Evolutionary conservation across 1,140 invertebrate genomes (phyloP).

Genomic region (Amyelois transitella): DNA sequence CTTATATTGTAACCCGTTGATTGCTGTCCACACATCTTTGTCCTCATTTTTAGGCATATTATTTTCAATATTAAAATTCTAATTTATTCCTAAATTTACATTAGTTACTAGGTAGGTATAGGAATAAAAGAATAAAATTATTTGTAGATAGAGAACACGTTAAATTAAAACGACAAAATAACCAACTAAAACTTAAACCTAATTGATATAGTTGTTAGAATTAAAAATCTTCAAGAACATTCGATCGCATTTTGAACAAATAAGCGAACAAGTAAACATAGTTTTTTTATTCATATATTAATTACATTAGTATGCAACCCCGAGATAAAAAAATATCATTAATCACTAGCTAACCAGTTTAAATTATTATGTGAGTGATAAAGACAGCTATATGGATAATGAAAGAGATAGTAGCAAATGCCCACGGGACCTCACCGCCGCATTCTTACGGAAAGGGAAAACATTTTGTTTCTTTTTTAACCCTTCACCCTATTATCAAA

Average conservation of each 20-base stretch:
- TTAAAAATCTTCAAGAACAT: no score
- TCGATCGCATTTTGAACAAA: background rate
- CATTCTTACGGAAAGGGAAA: constrained; percentile 59
- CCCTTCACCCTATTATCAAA: constrained; percentile 35
- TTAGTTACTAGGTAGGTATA: no score
- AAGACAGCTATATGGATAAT: constrained; percentile 20
- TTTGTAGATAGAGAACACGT: no score
- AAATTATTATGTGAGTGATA: constrained; percentile 25
- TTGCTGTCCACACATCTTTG: no score
- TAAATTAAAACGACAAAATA: no score
- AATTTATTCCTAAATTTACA: no score
- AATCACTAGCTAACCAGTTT: constrained; percentile 60
- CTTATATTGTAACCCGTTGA: no score
- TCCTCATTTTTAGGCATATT: no score
- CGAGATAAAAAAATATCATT: constrained; percentile 50
- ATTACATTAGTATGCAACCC: constrained; percentile 43
- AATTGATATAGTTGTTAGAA: no score
- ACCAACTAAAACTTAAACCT: no score
- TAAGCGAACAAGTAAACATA: background rate
- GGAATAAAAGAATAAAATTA: no score
- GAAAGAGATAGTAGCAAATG: constrained; percentile 54
- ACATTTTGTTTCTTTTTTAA: constrained; percentile 42
- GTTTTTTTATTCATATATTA: constrained; percentile 20
- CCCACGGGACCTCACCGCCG: constrained; percentile 36
- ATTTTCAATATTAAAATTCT: no score